Percentiles rank a stretch among this genome's conserved stretches.
Conservation (phyloP, 2,888 invertebrate species). For the Geophilus truncorum region DNA sequence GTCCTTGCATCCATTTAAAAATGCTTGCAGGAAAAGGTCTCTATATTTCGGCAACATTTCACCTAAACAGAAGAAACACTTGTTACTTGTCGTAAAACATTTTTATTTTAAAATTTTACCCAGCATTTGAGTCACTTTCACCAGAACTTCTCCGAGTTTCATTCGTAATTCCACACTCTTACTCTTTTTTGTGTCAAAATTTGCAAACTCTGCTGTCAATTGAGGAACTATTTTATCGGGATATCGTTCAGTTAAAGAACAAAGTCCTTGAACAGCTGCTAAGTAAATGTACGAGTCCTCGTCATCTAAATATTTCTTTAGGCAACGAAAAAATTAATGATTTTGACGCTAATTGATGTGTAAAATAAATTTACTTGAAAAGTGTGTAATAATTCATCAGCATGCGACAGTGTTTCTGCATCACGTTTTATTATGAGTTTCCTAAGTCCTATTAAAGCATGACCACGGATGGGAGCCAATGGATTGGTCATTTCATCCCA, state of each 20-base stretch:
- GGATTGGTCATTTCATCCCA: constrained; percentile 61
- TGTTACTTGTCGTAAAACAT: too few relatives aligned
- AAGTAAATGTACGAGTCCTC: constrained; percentile 78
- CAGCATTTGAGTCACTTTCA: constrained; percentile 64
- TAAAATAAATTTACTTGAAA: constrained; percentile 58
- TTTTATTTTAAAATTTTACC: too few relatives aligned
- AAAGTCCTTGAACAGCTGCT: constrained; percentile 68
- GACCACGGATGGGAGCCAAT: constrained; percentile 71
- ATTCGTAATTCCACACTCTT: constrained; percentile 54
- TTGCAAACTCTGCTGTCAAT: constrained; percentile 62
- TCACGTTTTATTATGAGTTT: constrained; percentile 66
- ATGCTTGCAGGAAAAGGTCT: constrained; percentile 63
- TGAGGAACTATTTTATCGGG: constrained; percentile 64
- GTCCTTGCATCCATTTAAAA: constrained; percentile 64
- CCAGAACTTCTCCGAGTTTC: constrained; percentile 75
- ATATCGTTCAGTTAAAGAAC: constrained; percentile 60
- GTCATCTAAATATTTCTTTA: constrained; percentile 67
- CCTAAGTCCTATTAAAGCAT: constrained; percentile 67
- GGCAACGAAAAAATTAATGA: neutral
- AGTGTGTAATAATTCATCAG: constrained; percentile 62
- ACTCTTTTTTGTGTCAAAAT: constrained; percentile 39
- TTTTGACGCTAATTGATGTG: neutral
- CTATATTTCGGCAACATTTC: constrained; percentile 67
- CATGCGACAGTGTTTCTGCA: constrained; percentile 59
- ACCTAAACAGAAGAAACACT: too few relatives aligned